Evolutionary conservation across 2,888 invertebrate genomes (phyloP).

Genomic region (Nycteola revayana): DNA sequence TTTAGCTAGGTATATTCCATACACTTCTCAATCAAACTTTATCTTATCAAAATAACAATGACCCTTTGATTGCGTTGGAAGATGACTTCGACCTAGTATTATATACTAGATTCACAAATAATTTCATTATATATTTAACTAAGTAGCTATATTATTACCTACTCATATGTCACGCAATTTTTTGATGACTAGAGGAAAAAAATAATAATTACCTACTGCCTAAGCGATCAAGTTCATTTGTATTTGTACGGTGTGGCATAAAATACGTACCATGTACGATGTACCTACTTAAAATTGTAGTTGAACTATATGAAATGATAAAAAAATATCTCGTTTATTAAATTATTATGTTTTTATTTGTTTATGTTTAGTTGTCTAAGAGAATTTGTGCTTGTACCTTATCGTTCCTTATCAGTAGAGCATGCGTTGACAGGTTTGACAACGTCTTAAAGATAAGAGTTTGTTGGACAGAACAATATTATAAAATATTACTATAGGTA

Average conservation of each 20-base stretch:
- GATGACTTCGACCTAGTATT: slow-evolving; percentile 7
- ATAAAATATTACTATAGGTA: slow-evolving; percentile 10
- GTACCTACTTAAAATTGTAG: no score
- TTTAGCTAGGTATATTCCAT: slow-evolving; percentile 22
- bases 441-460: slow-evolving; percentile 59
- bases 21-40: slow-evolving; percentile 33
- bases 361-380: slow-evolving; percentile 12
- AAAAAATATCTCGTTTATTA: no score
- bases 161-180: no score
- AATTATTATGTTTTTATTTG: not conserved
- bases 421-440: slow-evolving; percentile 57
- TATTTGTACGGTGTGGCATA: no score
- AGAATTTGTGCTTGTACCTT: slow-evolving; percentile 22
- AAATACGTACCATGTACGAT: no score
- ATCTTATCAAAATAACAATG: slow-evolving; percentile 54
- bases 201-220: no score
- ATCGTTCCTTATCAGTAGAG: slow-evolving; percentile 47
- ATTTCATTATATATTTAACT: no score
- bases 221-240: no score
- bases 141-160: no score
- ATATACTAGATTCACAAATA: no score
- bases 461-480: slow-evolving; percentile 12
- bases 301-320: no score
- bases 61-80: slow-evolving; percentile 41
- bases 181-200: no score